Evolutionary conservation across 2,888 invertebrate genomes (phyloP).

Genomic region (Agrochola lota): DNA sequence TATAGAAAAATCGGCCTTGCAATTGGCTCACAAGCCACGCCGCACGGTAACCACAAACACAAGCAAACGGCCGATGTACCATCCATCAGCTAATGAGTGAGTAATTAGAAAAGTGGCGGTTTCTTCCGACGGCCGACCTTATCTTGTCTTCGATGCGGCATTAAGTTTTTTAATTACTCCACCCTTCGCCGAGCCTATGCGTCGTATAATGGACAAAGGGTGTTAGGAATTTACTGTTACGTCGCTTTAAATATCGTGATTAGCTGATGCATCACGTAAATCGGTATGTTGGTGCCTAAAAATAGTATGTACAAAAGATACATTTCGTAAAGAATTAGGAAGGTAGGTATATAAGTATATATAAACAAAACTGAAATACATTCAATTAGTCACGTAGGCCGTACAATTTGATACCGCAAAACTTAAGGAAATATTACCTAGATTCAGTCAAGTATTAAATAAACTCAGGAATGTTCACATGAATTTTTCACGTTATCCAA

Average conservation of each 20-base stretch:
- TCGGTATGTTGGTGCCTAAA: neutral
- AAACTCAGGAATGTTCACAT: constrained; percentile 40
- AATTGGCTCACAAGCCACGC: constrained; percentile 59
- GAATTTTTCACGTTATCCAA: constrained; percentile 49
- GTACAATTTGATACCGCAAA: constrained; percentile 15
- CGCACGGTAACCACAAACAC: constrained; percentile 61
- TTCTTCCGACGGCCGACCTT: constrained; percentile 88
- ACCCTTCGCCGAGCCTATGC: constrained; percentile 68
- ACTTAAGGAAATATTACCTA: constrained; percentile 48
- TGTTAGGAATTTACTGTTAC: constrained; percentile 20
- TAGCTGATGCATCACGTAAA: constrained; percentile 7
- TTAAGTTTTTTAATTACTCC: constrained; percentile 88
- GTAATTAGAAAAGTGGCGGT: constrained; percentile 89
- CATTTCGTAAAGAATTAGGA: neutral
- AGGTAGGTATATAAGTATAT: neutral
- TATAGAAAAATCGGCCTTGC: constrained; percentile 58
- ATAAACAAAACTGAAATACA: constrained; percentile 4
- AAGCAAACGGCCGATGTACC: constrained; percentile 64
- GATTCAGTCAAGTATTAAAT: constrained; percentile 26
- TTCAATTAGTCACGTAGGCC: constrained; percentile 45
- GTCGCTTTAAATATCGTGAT: constrained; percentile 13
- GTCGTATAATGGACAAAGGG: constrained; percentile 37
- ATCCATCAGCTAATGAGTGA: constrained; percentile 90
- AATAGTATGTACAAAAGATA: neutral
- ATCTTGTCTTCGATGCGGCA: constrained; percentile 89